Percentiles rank a stretch among this genome's conserved stretches.
phyloP scores from a whole-genome alignment of 92 coral and sea anemone species.

The Heliopora coerulea region DNA sequence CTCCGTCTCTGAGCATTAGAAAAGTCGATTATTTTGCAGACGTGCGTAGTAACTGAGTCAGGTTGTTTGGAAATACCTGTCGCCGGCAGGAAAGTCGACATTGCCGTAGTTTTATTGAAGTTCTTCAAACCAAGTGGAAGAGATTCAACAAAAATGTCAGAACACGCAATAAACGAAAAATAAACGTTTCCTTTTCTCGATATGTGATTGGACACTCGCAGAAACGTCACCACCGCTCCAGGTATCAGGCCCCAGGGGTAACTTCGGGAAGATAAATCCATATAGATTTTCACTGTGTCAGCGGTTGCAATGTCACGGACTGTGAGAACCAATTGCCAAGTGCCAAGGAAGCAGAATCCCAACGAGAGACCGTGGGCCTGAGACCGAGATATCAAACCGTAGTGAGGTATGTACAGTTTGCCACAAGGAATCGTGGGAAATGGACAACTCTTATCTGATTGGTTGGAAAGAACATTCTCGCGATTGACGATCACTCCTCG shows the following conservation, averaged over 20 bases:
- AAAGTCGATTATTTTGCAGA: slow-evolving; percentile 62
- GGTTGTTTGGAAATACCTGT: slow-evolving; percentile 17
- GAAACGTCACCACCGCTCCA: slow-evolving; percentile 74
- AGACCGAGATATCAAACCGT: slow-evolving; percentile 56
- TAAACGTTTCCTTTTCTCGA: slow-evolving; percentile 79
- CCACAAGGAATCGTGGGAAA: slow-evolving; percentile 55
- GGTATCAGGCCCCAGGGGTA: slow-evolving; percentile 75
- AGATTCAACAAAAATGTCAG: slow-evolving; percentile 63
- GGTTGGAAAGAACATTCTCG: slow-evolving; percentile 56
- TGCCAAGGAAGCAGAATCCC: slow-evolving; percentile 65
- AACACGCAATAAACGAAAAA: slow-evolving; percentile 78
- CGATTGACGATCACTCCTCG: slow-evolving; percentile 70
- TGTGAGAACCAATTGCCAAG: slow-evolving; percentile 62
- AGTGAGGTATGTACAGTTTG: slow-evolving; percentile 64
- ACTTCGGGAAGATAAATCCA: slow-evolving; percentile 65
- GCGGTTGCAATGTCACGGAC: slow-evolving; percentile 69
- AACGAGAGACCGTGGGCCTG: slow-evolving; percentile 58
- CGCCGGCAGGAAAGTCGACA: neutral
- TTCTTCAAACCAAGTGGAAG: slow-evolving; percentile 30
- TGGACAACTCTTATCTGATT: slow-evolving; percentile 68
- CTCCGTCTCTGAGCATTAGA: slow-evolving; percentile 58
- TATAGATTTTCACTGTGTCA: slow-evolving; percentile 71
- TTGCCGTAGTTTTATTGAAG: neutral
- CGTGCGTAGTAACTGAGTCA: slow-evolving; percentile 11
- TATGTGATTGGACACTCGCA: slow-evolving; percentile 65